phyloP scores from a whole-genome alignment of 2,113 vertebrate genomes.

The Cygnus buccinator region DNA sequence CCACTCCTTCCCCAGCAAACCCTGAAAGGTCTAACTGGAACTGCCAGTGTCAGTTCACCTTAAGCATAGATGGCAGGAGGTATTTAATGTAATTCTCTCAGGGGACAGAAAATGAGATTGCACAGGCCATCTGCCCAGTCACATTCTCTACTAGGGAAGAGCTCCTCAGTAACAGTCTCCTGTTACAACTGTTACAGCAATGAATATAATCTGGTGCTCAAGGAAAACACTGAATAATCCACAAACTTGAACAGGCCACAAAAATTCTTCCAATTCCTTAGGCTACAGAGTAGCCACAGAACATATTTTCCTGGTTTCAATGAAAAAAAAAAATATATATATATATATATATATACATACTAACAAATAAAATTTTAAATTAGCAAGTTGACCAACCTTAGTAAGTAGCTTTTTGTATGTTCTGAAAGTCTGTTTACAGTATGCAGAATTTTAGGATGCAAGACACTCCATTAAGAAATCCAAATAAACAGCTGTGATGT shows the following conservation, averaged over 20 bases:
- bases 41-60: neutral
- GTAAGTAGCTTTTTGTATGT: neutral
- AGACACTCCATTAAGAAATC: neutral
- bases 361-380: too few species aligned
- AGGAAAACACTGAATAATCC: neutral
- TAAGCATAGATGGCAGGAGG: neutral
- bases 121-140: neutral
- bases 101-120: neutral
- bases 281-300: neutral
- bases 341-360: neutral
- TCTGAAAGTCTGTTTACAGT: neutral
- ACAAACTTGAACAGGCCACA: neutral
- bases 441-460: neutral
- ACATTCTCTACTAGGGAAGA: neutral
- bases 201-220: neutral
- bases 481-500: neutral
- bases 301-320: neutral
- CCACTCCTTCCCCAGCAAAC: neutral
- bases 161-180: neutral
- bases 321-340: neutral
- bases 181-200: neutral
- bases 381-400: neutral
- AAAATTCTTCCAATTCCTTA: neutral
- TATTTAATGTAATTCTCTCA: neutral
- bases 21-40: neutral